Conservation (phyloP, 2,797 vertebrate genomes). For the Otolemur crassicaudatus region DNA sequence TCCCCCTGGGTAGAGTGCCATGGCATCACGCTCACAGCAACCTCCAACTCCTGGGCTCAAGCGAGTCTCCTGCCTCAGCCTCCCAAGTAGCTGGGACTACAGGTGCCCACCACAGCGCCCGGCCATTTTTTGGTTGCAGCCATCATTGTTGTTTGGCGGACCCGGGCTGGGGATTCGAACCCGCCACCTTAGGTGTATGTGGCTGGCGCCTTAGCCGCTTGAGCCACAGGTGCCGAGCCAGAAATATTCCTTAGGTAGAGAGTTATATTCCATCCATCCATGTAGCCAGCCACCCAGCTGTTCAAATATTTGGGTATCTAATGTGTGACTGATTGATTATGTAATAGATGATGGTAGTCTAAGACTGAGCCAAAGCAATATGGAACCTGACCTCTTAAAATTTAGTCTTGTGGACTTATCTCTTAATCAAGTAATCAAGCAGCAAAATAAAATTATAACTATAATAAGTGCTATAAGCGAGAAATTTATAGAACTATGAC, state of each 20-base stretch:
- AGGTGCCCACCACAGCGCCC: too few relatives aligned
- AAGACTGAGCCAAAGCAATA: neutral
- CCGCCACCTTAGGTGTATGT: too few relatives aligned
- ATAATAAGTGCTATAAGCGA: neutral
- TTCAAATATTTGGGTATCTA: neutral
- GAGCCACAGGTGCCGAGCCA: too few relatives aligned
- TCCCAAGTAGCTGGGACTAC: too few relatives aligned
- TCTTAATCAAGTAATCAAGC: neutral
- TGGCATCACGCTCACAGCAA: too few relatives aligned
- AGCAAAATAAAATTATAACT: neutral
- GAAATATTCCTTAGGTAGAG: neutral
- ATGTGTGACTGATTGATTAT: neutral
- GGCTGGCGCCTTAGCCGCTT: too few relatives aligned
- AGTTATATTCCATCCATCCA: neutral
- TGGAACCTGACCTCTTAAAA: neutral
- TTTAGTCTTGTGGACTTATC: neutral
- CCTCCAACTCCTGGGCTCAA: too few relatives aligned
- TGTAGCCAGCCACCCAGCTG: neutral
- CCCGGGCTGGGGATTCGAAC: too few relatives aligned
- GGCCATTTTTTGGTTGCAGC: too few relatives aligned
- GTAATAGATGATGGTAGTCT: neutral
- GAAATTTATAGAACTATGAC: neutral
- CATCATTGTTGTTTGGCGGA: too few relatives aligned
- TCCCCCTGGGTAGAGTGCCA: too few relatives aligned
- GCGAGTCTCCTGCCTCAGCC: too few relatives aligned